Evolutionary conservation across 2,888 invertebrate genomes (phyloP).

Genomic region (Anthophora plumipes): DNA sequence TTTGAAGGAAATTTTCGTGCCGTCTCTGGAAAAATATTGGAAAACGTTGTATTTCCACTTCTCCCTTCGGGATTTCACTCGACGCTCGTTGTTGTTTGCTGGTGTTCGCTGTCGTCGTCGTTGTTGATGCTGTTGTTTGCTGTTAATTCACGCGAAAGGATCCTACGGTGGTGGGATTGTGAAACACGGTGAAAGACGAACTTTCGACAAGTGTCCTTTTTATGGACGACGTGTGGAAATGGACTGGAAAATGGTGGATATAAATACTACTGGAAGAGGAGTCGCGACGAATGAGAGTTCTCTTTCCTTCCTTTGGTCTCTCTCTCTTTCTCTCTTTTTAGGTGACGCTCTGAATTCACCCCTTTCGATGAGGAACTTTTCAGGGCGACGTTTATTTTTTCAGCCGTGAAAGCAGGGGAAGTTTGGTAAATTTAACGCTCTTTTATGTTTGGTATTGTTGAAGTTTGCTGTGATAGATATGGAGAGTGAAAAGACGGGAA

Average conservation of each 20-base stretch:
- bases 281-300: conserved; percentile 8
- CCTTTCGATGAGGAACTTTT: neutral
- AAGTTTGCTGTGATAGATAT: too few relatives aligned
- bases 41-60: neutral
- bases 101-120: neutral
- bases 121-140: conserved; percentile 10
- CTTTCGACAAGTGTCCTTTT: conserved; percentile 44
- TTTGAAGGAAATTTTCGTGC: conserved; percentile 16
- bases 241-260: conserved; percentile 48
- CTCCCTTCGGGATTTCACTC: neutral
- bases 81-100: neutral
- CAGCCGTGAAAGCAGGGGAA: neutral
- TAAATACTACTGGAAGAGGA: conserved; percentile 31
- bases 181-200: conserved; percentile 15
- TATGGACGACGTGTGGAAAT: conserved; percentile 33
- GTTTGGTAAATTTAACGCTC: neutral
- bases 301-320: neutral
- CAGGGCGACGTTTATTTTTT: neutral
- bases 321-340: neutral
- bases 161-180: neutral
- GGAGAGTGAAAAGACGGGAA: too few relatives aligned
- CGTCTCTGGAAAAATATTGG: conserved; percentile 6
- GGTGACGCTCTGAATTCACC: neutral
- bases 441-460: too few relatives aligned
- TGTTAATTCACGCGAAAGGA: conserved; percentile 37